Conservation (phyloP, 2,797 vertebrate genomes). For the Oophaga sylvatica region DNA sequence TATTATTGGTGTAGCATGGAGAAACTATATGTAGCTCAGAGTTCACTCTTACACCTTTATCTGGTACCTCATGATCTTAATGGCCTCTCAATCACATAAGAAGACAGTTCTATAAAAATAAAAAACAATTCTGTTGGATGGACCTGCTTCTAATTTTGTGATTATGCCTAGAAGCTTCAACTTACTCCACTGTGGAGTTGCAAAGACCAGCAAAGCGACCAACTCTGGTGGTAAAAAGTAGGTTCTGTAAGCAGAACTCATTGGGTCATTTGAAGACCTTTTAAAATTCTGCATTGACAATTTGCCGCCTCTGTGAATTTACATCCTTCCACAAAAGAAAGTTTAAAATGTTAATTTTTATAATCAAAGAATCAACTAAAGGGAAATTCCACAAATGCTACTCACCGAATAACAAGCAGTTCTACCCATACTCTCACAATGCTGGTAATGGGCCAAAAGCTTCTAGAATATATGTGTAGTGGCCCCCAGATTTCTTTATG, state of each 20-base stretch:
- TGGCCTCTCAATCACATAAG: too few relatives aligned
- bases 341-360: not conserved
- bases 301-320: not conserved
- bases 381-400: not conserved
- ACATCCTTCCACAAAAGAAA: not conserved
- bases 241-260: not conserved
- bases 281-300: not conserved
- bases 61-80: too few relatives aligned
- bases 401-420: slow-evolving; percentile 89
- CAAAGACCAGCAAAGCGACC: too few relatives aligned
- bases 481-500: slow-evolving; percentile 95
- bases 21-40: too few relatives aligned
- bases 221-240: too few relatives aligned
- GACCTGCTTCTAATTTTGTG: too few relatives aligned
- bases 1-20: too few relatives aligned
- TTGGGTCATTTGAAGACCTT: not conserved
- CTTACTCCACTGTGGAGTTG: too few relatives aligned
- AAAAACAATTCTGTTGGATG: too few relatives aligned
- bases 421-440: slow-evolving; percentile 90
- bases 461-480: slow-evolving; percentile 93
- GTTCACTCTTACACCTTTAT: too few relatives aligned
- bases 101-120: too few relatives aligned
- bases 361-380: not conserved
- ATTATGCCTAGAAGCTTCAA: too few relatives aligned
- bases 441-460: slow-evolving; percentile 91